Conservation (phyloP, 2,113 vertebrate species). For the Triplophysa siluroides region DNA sequence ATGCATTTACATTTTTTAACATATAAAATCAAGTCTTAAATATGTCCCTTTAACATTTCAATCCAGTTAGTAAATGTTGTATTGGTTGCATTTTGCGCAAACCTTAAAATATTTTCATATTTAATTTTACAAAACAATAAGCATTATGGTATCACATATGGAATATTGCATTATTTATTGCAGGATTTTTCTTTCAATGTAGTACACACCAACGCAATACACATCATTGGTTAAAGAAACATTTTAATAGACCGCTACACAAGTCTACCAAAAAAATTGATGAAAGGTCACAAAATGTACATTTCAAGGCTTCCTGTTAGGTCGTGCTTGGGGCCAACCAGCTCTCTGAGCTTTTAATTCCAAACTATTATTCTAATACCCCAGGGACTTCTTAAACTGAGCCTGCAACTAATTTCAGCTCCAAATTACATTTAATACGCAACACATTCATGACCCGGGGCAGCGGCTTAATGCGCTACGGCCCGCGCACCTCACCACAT, state of each 20-base stretch:
- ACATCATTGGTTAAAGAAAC: background rate
- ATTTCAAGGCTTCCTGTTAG: background rate
- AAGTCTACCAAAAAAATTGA: background rate
- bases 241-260: background rate
- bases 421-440: slow-evolving; percentile 69
- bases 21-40: no score
- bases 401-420: slow-evolving; percentile 63
- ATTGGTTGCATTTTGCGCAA: no score
- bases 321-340: slow-evolving; percentile 8
- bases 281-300: background rate
- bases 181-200: no score
- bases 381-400: slow-evolving; percentile 62
- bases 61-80: no score
- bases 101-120: no score
- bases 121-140: no score
- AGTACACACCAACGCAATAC: no score
- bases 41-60: no score
- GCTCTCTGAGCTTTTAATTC: slow-evolving; percentile 28
- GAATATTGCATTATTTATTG: no score
- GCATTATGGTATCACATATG: no score
- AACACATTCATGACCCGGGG: slow-evolving; percentile 60
- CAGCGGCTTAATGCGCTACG: slow-evolving; percentile 59
- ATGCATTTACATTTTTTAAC: no score
- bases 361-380: slow-evolving; percentile 66
- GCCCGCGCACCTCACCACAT: slow-evolving; percentile 60